Conservation (phyloP, 2,797 vertebrate species). For the Helostoma temminkii region DNA sequence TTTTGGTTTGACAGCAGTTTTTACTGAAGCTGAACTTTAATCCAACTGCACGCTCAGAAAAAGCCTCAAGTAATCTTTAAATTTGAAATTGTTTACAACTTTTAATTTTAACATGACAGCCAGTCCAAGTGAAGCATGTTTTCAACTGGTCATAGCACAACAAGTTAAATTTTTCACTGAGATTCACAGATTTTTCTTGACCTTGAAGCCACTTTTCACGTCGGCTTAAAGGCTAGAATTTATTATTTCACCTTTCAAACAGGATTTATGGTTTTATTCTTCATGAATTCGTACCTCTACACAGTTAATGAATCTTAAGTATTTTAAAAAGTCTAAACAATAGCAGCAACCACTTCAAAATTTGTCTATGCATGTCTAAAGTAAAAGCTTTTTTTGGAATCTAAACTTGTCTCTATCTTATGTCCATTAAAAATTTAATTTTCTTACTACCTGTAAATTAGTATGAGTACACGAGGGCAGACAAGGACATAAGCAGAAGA, state of each 20-base stretch:
- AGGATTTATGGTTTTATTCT: too few species aligned
- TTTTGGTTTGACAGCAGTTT: constrained; percentile 9
- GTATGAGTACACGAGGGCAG: too few species aligned
- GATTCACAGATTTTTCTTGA: too few species aligned
- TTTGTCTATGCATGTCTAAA: background rate
- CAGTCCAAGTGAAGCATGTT: background rate
- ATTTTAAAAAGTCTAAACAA: background rate
- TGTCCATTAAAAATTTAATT: background rate
- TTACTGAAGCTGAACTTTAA: constrained; percentile 20
- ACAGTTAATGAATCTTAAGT: background rate
- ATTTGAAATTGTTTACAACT: background rate
- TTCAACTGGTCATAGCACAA: background rate
- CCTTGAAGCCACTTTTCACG: too few species aligned
- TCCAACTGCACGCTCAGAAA: background rate
- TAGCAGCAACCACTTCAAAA: background rate
- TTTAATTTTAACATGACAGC: too few species aligned
- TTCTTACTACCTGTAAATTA: background rate
- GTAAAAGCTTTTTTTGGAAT: background rate
- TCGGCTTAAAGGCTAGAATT: too few species aligned
- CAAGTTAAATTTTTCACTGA: too few species aligned
- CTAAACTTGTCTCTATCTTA: too few species aligned
- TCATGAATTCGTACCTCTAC: background rate
- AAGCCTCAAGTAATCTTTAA: background rate
- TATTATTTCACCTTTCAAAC: too few species aligned
- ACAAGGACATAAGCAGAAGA: too few species aligned